Conservation (phyloP, 2,888 invertebrate species). For the Eueremaeus valkanovi region DNA sequence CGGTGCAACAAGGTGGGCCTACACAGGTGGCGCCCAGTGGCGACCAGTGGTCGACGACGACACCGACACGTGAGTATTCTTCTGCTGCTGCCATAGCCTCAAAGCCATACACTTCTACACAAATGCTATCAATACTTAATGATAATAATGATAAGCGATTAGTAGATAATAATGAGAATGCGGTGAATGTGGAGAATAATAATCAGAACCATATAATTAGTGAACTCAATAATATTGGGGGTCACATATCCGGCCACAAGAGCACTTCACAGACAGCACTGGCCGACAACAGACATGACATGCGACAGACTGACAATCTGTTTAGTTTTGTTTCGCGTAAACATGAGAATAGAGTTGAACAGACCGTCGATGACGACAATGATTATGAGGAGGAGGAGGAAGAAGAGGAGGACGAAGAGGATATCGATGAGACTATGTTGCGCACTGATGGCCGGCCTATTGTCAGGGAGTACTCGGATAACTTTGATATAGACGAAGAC, state of each 20-base stretch:
- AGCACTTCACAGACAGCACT: constrained; percentile 2
- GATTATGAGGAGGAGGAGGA: background rate
- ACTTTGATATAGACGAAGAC: constrained; percentile 41
- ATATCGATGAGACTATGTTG: background rate
- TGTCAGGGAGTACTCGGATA: constrained; percentile 28
- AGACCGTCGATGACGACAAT: background rate
- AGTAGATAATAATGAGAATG: constrained; percentile 33
- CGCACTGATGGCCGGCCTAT: background rate
- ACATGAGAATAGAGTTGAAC: background rate
- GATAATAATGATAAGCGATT: constrained; percentile 25
- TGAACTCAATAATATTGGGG: constrained; percentile 26
- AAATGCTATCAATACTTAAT: constrained; percentile 27
- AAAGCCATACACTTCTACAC: constrained; percentile 27
- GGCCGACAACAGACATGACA: background rate
- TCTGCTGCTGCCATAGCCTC: constrained; percentile 15
- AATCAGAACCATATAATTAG: background rate
- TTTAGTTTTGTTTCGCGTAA: background rate
- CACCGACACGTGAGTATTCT: constrained; percentile 21
- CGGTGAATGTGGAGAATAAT: constrained; percentile 15
- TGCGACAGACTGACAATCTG: background rate
- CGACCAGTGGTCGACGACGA: constrained; percentile 2
- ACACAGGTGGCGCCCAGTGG: background rate
- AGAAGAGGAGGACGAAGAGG: background rate
- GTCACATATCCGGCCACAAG: constrained; percentile 29
- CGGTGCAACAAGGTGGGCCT: too few relatives aligned